These are phyloP conservation scores for Synergus japonicus DNA, from an alignment of 2,888 invertebrate species.

Conservation along the genomic window DNA sequence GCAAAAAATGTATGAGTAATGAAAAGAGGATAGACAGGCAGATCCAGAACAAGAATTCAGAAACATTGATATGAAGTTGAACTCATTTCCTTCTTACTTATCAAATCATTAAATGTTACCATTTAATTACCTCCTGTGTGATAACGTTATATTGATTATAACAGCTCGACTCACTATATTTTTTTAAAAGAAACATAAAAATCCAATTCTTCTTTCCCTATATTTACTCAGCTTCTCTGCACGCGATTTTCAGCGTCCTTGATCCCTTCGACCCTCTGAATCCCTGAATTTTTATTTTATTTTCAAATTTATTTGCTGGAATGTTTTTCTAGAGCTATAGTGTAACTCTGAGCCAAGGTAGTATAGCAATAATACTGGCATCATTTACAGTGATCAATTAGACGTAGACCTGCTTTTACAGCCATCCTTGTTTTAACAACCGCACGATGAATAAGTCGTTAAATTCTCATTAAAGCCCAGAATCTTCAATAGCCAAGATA, in stretches of 20 bases:
- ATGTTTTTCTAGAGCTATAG: not conserved
- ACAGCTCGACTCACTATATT: not conserved
- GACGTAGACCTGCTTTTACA: conserved; percentile 49
- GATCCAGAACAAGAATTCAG: conserved; percentile 22
- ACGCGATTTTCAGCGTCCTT: conserved; percentile 1
- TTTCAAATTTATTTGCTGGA: conserved; percentile 33
- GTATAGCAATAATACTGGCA: conserved; percentile 40
- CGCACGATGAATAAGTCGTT: conserved; percentile 58
- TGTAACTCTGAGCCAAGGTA: not conserved
- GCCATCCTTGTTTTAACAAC: conserved; percentile 55
- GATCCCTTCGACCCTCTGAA: not conserved
- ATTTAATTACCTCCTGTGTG: conserved; percentile 6
- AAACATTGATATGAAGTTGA: not conserved
- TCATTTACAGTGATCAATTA: conserved; percentile 55
- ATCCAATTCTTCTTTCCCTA: not conserved
- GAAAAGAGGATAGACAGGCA: conserved; percentile 25
- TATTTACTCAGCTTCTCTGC: not conserved
- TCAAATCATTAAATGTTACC: not conserved
- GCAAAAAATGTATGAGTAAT: conserved; percentile 23
- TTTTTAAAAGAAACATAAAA: not conserved
- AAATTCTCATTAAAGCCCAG: conserved; percentile 56
- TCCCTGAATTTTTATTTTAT: conserved; percentile 3
- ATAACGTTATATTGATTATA: not conserved
- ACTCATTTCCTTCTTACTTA: conserved; percentile 4
- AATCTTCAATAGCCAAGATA: conserved; percentile 49